These are phyloP conservation scores for Pantherophis vulpinus DNA, from an alignment of 2,797 vertebrate species.

Conservation along the genomic window DNA sequence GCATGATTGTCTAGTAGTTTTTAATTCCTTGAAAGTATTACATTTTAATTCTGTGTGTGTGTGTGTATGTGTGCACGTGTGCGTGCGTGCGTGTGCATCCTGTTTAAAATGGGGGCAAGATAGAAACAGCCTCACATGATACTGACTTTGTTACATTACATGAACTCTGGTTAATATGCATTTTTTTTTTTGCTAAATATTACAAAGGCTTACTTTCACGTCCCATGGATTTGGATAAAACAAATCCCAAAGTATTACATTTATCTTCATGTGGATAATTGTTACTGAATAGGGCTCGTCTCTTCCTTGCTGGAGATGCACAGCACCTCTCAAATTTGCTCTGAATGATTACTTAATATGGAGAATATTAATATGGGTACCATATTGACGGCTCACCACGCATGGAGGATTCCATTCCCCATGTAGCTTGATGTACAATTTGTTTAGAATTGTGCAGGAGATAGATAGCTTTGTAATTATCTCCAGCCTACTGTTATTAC, in stretches of 20 bases:
- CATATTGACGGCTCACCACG: neutral
- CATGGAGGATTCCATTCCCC: neutral
- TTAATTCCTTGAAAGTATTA: neutral
- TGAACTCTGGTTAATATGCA: neutral
- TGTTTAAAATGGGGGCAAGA: neutral
- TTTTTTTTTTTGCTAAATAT: neutral
- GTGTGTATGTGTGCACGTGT: too few species aligned
- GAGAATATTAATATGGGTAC: neutral
- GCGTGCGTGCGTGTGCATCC: neutral
- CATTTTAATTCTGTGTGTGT: neutral
- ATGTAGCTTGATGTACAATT: neutral
- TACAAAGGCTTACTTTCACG: neutral
- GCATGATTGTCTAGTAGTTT: neutral
- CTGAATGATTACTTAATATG: neutral
- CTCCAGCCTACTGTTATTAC: slow-evolving; percentile 1
- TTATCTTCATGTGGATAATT: neutral
- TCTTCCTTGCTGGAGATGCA: neutral
- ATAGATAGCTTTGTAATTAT: neutral
- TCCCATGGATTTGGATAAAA: neutral
- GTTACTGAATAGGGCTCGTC: neutral
- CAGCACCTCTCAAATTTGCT: neutral
- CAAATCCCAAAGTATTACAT: neutral
- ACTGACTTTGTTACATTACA: neutral
- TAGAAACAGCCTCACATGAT: neutral
- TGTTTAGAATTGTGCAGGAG: neutral